Conservation (phyloP, 92 coral and sea anemone species). For the Metridium senile region DNA sequence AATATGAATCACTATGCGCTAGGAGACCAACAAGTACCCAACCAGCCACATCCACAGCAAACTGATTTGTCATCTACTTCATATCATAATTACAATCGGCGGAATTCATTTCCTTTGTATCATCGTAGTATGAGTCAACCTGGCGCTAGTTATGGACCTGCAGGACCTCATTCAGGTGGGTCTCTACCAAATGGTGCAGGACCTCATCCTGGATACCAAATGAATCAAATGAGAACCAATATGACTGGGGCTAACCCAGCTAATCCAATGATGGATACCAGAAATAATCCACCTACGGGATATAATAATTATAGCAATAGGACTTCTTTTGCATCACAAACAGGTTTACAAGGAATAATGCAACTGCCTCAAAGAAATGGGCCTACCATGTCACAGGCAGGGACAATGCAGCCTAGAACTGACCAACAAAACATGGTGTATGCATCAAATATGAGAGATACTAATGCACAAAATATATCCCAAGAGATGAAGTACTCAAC, state of each 20-base stretch:
- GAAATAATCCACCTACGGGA: slow-evolving; percentile 20
- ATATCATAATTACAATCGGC: slow-evolving; percentile 62
- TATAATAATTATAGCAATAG: slow-evolving; percentile 16
- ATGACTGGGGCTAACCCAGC: slow-evolving; percentile 27
- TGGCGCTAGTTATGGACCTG: slow-evolving; percentile 29
- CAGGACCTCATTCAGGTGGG: slow-evolving; percentile 19
- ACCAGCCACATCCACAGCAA: slow-evolving; percentile 22
- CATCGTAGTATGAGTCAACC: slow-evolving; percentile 69
- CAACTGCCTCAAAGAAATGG: slow-evolving; percentile 38
- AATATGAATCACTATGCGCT: slow-evolving; percentile 35
- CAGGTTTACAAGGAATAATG: slow-evolving; percentile 27
- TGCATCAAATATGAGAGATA: slow-evolving; percentile 18
- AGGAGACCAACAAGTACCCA: slow-evolving; percentile 35
- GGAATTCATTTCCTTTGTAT: slow-evolving; percentile 83
- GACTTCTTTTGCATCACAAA: slow-evolving; percentile 36
- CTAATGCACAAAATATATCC: slow-evolving; percentile 15
- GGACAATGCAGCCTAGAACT: slow-evolving; percentile 19
- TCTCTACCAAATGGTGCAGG: neutral
- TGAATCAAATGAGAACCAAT: slow-evolving; percentile 37
- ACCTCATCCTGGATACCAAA: slow-evolving; percentile 18
- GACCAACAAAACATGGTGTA: slow-evolving; percentile 29
- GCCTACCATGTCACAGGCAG: slow-evolving; percentile 24
- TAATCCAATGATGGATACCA: slow-evolving; percentile 31
- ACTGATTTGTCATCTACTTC: slow-evolving; percentile 29
- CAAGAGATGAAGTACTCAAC: slow-evolving; percentile 39